Conservation (phyloP, 2,113 vertebrate genomes). For the Odontophorus gujanensis region DNA sequence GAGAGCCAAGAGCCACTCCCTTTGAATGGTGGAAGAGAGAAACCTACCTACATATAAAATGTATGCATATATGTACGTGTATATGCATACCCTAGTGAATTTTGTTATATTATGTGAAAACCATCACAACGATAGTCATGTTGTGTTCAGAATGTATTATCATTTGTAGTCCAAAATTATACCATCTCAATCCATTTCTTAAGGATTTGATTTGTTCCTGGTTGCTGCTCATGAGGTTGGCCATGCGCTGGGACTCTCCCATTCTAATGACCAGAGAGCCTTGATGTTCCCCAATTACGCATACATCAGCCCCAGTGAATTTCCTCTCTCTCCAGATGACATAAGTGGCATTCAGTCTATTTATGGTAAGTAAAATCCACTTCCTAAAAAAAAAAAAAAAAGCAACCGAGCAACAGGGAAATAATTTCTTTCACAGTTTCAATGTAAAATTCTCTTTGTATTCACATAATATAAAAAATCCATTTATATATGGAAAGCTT, state of each 20-base stretch:
- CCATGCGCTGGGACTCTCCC: conserved; percentile 89
- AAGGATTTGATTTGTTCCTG: conserved; percentile 89
- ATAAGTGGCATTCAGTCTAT: conserved; percentile 89
- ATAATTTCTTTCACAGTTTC: conserved; percentile 13
- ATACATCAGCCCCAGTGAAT: conserved; percentile 78
- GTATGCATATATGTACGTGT: rapidly evolving
- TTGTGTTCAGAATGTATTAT: rapidly evolving
- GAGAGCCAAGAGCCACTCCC: not conserved
- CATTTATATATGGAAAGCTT: not conserved
- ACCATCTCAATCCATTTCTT: not conserved
- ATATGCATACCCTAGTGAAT: not conserved
- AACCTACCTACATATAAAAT: not conserved
- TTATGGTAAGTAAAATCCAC: conserved; percentile 83
- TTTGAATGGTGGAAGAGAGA: not conserved
- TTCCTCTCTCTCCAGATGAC: conserved; percentile 87
- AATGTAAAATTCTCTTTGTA: not conserved
- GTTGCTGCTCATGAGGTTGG: conserved; percentile 97
- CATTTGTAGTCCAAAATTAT: not conserved
- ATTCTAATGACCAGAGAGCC: conserved; percentile 86
- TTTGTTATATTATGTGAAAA: not conserved
- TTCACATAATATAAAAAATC: not conserved
- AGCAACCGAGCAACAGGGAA: not conserved
- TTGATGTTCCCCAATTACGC: conserved; percentile 90
- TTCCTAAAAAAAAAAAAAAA: not conserved
- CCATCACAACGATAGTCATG: not conserved